Evolutionary conservation across 92 coral and sea anemone species (phyloP).

Genomic region (Pocillopora meandrina): DNA sequence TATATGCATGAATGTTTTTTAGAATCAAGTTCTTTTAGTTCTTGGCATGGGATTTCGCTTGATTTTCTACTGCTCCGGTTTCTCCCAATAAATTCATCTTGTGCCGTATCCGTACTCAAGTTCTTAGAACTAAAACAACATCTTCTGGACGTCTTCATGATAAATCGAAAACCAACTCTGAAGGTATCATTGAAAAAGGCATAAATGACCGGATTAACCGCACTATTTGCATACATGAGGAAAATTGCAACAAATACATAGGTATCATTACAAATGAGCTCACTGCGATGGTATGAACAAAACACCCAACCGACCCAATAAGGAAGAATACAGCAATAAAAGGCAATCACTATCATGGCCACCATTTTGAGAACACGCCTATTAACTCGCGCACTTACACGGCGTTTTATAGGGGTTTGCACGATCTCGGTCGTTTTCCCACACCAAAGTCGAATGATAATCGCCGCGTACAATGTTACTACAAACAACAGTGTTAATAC

Average conservation of each 20-base stretch:
- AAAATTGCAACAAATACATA: slow-evolving; percentile 59
- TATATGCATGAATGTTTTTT: background rate
- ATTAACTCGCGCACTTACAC: slow-evolving; percentile 43
- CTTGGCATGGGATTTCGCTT: background rate
- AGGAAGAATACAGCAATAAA: slow-evolving; percentile 62
- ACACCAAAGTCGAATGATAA: slow-evolving; percentile 56
- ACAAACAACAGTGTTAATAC: slow-evolving; percentile 66
- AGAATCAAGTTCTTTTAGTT: background rate
- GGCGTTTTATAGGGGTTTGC: slow-evolving; percentile 18
- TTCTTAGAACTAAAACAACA: background rate
- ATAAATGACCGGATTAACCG: slow-evolving; percentile 64
- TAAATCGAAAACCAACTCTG: slow-evolving; percentile 39
- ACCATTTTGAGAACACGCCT: slow-evolving; percentile 64
- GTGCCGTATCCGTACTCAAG: background rate
- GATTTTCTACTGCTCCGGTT: background rate
- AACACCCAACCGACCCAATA: slow-evolving; percentile 73
- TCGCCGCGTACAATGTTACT: slow-evolving; percentile 61
- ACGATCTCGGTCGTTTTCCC: slow-evolving; percentile 62
- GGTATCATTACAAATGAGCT: slow-evolving; percentile 38
- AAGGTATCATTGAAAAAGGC: slow-evolving; percentile 65
- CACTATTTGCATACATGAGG: slow-evolving; percentile 66
- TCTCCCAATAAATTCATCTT: background rate
- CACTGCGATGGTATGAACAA: slow-evolving; percentile 43
- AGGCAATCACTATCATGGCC: slow-evolving; percentile 50
- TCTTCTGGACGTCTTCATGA: slow-evolving; percentile 2